Evolutionary conservation across 2,888 invertebrate genomes (phyloP).

Genomic region (Desoria tigrina): DNA sequence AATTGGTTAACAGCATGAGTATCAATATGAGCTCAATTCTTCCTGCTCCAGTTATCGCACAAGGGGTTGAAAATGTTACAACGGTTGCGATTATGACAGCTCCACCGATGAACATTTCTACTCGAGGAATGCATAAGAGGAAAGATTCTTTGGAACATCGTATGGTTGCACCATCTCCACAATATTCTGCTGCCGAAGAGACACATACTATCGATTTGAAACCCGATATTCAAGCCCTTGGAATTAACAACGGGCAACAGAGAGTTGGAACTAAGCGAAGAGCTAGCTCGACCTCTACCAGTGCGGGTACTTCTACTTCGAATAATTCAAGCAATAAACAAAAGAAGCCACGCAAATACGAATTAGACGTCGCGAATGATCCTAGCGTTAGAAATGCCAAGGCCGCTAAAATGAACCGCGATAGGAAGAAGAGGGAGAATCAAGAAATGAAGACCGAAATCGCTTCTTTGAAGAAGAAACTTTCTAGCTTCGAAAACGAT

Average conservation of each 20-base stretch:
- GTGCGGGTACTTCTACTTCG: neutral
- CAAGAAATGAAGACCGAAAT: conserved; percentile 19
- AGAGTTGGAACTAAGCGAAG: conserved; percentile 16
- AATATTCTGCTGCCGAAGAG: neutral
- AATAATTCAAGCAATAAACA: conserved; percentile 15
- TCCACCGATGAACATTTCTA: neutral
- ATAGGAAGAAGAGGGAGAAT: conserved; percentile 45
- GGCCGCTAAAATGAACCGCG: conserved; percentile 49
- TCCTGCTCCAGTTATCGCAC: no score
- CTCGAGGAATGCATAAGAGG: neutral
- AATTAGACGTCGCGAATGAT: conserved; percentile 35
- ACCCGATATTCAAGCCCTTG: conserved; percentile 1
- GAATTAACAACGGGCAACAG: conserved; percentile 8
- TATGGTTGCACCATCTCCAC: conserved; percentile 7
- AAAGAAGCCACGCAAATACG: conserved; percentile 42
- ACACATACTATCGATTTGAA: conserved; percentile 5
- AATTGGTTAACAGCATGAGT: neutral
- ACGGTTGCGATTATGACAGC: neutral
- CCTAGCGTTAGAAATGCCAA: conserved; percentile 47
- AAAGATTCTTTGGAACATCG: conserved; percentile 14
- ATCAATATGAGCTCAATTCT: neutral
- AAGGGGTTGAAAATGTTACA: neutral
- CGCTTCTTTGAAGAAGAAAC: neutral
- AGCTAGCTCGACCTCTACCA: neutral
- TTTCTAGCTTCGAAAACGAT: neutral